Evolutionary conservation across 2,797 vertebrate genomes (phyloP).

Genomic region (Macropus fuliginosus): DNA sequence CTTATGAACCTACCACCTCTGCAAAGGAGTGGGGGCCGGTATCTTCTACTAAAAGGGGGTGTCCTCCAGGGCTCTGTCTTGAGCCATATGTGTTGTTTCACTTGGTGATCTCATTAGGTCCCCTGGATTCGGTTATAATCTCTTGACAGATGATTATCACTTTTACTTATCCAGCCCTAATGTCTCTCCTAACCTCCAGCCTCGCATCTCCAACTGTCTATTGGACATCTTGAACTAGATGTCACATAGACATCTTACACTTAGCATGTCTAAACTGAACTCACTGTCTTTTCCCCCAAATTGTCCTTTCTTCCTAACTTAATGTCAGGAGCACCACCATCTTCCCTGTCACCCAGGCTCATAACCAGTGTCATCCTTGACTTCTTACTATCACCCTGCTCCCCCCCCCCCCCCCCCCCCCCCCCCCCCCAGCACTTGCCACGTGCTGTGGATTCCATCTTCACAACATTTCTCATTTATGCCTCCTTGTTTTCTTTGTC

Average conservation of each 20-base stretch:
- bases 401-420: no score
- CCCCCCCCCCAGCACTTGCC: no score
- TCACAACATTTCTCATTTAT: background rate
- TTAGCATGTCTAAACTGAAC: background rate
- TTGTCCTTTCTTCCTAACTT: background rate
- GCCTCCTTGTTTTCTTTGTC: background rate
- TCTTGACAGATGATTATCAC: background rate
- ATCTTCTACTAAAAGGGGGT: background rate
- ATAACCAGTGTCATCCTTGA: background rate
- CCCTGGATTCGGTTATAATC: background rate
- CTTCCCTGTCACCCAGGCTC: background rate
- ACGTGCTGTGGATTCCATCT: background rate
- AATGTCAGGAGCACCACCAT: background rate
- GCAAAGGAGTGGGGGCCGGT: no score
- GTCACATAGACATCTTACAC: no score
- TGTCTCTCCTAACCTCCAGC: background rate
- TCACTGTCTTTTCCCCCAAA: background rate
- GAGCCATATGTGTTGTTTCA: background rate
- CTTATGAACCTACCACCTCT: no score
- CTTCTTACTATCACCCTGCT: background rate
- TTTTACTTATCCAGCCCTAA: background rate
- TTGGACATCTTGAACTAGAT: no score
- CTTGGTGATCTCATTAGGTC: background rate
- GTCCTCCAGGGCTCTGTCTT: background rate
- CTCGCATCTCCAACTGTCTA: no score